Evolutionary conservation across 2,888 invertebrate species (phyloP), one percentile per base, ranked within the genome.

Genomic region (Agapetus fuscipes): DNA sequence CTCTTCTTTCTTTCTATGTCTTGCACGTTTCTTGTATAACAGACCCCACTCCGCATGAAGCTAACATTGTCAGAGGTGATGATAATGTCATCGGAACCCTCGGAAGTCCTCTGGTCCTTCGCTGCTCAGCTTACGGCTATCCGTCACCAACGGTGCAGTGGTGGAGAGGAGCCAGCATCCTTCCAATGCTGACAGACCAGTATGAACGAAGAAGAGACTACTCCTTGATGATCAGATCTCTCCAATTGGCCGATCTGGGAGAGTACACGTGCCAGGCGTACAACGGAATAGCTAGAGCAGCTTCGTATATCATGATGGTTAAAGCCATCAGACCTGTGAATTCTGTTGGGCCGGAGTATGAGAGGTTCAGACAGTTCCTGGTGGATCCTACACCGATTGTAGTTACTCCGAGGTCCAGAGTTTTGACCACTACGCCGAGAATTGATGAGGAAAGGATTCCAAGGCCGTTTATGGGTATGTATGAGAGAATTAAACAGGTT

Each of bases 221-320:
- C 59, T 78, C 83, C 2, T 68, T 95, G 30, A 70, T 78, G 43
- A 85, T 95, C 53, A 70, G 78, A 36, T 66, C 75, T 1, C 78
- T 93, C 10, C 71, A 76, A 24, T 53, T 81, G 13, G 74, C 77
- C 4, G 83, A 83, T 53, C 72, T 89, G 36, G 94, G 93, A 3
- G 73, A 80, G 34, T 95, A 95, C 64, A 83, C 82, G 4, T 95
- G 95, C 56, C 83, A 86, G 54, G 93, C 88, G 3, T 93, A 83
- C 61, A 93, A 93, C 56, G 88, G 86, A 2, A 57, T 76, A 6
- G 82, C 80, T 9, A 76, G 78, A 50, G 79, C 91, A 3, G 82
- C 82, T 1, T 80, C 84, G 31, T 83, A 85, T 78, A 74, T 79
- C 10, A 74, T 87, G 5, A 72, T 75, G 0, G 71, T 93, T 10